A percentile compares a stretch with the other conserved stretches of the same genome.
phyloP scores from a whole-genome alignment of 1,140 invertebrate species.

The Aphelenchoides fujianensis region DNA sequence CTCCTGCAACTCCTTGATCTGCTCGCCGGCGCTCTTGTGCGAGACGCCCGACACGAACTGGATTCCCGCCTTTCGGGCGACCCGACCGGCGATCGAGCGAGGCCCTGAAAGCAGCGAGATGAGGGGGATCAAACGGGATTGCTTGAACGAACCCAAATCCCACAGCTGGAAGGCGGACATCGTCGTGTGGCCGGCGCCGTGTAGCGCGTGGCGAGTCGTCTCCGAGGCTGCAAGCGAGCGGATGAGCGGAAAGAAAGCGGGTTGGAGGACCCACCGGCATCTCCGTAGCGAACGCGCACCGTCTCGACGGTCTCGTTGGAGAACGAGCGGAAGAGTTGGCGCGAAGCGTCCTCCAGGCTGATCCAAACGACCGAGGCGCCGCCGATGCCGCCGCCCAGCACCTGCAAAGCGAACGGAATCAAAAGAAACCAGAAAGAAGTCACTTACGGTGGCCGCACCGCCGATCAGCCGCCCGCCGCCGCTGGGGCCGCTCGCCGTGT shows the following conservation, averaged over 20 bases:
- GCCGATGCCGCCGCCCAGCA: conserved; percentile 46
- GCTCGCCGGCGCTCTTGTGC: neutral
- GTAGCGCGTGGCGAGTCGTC: conserved; percentile 36
- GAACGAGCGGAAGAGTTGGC: conserved; percentile 37
- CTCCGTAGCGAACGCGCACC: conserved; percentile 38
- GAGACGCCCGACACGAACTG: conserved; percentile 31
- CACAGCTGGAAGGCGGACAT: conserved; percentile 43
- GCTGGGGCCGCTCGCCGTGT: conserved; percentile 29
- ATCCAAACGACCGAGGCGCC: conserved; percentile 42
- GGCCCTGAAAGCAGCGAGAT: conserved; percentile 20
- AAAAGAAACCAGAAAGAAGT: too few relatives aligned
- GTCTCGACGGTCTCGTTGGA: conserved; percentile 48
- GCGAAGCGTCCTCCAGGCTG: conserved; percentile 39
- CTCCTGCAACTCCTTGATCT: neutral
- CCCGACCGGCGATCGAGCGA: conserved; percentile 42
- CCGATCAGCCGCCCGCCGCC: conserved; percentile 33
- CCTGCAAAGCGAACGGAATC: neutral
- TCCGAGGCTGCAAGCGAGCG: conserved; percentile 28
- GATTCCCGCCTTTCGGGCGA: conserved; percentile 46
- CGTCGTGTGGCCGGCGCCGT: conserved; percentile 47
- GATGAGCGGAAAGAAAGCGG: neutral
- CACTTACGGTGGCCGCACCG: conserved; percentile 26
- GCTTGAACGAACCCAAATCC: conserved; percentile 44
- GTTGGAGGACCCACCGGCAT: conserved; percentile 40
- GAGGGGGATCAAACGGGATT: conserved; percentile 40